Evolutionary conservation across 2,113 vertebrate species (phyloP).

Genomic region (Xyrauchen texanus): DNA sequence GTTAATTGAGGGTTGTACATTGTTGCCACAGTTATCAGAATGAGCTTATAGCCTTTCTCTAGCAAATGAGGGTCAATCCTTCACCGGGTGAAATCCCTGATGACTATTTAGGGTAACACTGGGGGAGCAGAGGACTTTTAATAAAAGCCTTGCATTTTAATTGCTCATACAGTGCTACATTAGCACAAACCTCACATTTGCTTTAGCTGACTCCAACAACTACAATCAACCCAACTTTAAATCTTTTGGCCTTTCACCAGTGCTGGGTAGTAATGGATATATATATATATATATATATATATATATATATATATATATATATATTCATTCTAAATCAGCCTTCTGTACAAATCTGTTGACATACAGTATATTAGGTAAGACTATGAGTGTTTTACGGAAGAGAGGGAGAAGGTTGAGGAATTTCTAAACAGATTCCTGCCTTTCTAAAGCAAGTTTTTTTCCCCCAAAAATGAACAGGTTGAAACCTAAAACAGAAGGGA

Average conservation of each 20-base stretch:
- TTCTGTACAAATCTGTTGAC: too few relatives aligned
- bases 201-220: slow-evolving; percentile 19
- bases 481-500: too few relatives aligned
- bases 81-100: slow-evolving; percentile 7
- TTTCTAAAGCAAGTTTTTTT: not conserved
- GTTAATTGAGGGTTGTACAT: slow-evolving; percentile 49
- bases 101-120: slow-evolving; percentile 12
- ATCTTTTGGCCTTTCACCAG: slow-evolving; percentile 5
- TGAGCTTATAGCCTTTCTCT: not conserved
- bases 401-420: too few relatives aligned
- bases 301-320: too few relatives aligned
- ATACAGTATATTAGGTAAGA: too few relatives aligned
- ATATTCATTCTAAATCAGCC: too few relatives aligned
- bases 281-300: too few relatives aligned
- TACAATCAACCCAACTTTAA: slow-evolving; percentile 13
- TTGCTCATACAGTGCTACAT: not conserved
- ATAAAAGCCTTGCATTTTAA: slow-evolving; percentile 21
- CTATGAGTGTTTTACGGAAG: too few relatives aligned
- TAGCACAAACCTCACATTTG: slow-evolving; percentile 10
- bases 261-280: not conserved
- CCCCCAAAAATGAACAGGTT: not conserved
- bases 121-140: not conserved
- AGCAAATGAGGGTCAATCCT: slow-evolving; percentile 3
- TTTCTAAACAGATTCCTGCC: too few relatives aligned
- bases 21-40: not conserved